Evolutionary conservation across 2,113 vertebrate species (phyloP).

Genomic region (Bombycilla garrulus): DNA sequence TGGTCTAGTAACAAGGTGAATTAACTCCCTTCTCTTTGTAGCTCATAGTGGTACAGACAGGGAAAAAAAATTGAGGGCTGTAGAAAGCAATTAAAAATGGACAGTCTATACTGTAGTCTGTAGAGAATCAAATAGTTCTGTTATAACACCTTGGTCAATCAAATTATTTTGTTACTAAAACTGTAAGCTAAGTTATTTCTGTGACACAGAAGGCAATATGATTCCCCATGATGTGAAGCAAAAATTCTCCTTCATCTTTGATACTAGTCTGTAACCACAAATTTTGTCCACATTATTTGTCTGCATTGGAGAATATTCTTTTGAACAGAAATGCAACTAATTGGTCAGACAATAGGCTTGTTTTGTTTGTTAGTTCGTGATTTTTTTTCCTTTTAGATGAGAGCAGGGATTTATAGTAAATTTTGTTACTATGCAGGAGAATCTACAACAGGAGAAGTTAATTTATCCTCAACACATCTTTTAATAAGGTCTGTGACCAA

Average conservation of each 20-base stretch:
- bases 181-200: background rate
- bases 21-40: background rate
- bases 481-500: background rate
- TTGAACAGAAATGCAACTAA: background rate
- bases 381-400: background rate
- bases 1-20: background rate
- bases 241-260: background rate
- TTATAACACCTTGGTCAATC: background rate
- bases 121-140: background rate
- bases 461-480: background rate
- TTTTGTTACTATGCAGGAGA: background rate
- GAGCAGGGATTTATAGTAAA: background rate
- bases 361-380: rapidly evolving
- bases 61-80: background rate
- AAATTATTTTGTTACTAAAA: background rate
- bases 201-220: background rate
- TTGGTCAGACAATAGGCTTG: background rate
- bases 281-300: background rate
- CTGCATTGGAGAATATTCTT: background rate
- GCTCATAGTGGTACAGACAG: background rate
- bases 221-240: background rate
- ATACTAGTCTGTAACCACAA: background rate
- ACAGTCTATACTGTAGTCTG: background rate
- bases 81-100: background rate
- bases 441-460: background rate